A percentile compares a stretch with the other conserved stretches of the same genome.
These are phyloP conservation scores for Neolamprologus tretocephalus DNA, from an alignment of 2,113 vertebrate species.

Conservation along the genomic window DNA sequence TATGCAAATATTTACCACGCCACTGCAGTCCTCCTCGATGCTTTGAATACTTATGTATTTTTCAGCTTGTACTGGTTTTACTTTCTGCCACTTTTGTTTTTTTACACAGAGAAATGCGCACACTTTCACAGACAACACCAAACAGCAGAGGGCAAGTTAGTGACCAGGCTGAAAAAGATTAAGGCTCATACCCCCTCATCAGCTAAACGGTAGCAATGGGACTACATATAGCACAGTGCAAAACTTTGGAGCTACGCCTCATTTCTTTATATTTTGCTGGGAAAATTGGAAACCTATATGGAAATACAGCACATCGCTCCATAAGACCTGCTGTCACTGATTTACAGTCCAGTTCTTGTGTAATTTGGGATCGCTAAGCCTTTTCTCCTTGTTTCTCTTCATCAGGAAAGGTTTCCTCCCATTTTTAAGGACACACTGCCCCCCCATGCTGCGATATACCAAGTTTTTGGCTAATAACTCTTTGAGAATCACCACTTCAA, in stretches of 20 bases:
- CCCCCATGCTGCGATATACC: not conserved
- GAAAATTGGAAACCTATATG: not conserved
- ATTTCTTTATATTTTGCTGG: not conserved
- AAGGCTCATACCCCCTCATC: not conserved
- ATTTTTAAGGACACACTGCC: not conserved
- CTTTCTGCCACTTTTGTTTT: not conserved
- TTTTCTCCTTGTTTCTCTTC: not conserved
- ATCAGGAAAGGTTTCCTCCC: not conserved
- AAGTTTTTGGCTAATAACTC: not conserved
- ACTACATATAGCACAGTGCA: not conserved
- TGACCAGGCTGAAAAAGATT: not conserved
- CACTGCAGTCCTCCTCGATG: accelerated
- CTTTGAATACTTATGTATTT: not conserved
- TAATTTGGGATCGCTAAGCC: not conserved
- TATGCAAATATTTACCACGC: not conserved
- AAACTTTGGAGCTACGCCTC: not conserved
- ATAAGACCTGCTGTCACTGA: not conserved
- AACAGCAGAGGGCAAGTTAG: accelerated
- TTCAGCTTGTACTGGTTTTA: not conserved
- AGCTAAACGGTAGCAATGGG: accelerated
- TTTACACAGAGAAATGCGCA: not conserved
- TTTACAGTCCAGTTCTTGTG: not conserved
- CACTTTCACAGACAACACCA: not conserved
- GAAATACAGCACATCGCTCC: not conserved
- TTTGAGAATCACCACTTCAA: accelerated